Conservation (phyloP, 2,113 vertebrate genomes). For the Peromyscus leucopus region DNA sequence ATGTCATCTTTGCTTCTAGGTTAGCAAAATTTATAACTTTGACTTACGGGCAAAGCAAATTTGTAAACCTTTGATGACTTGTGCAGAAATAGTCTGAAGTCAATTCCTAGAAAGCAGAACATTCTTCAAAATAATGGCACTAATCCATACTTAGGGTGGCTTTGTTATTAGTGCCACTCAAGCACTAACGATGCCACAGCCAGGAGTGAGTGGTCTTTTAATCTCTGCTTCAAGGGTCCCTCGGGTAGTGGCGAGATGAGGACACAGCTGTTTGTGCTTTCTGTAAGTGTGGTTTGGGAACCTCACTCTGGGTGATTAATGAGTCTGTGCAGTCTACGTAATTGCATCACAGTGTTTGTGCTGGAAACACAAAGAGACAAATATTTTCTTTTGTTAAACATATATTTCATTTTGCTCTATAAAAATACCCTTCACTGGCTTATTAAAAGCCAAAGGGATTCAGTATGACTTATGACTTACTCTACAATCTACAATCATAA, state of each 20-base stretch:
- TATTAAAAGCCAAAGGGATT: conserved; percentile 35
- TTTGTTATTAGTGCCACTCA: conserved; percentile 55
- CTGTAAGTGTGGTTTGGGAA: conserved; percentile 19
- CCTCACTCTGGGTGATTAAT: conserved; percentile 57
- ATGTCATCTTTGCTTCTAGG: conserved; percentile 40
- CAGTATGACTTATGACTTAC: background rate
- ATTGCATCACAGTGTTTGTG: conserved; percentile 27
- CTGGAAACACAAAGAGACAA: conserved; percentile 45
- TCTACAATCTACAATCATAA: background rate
- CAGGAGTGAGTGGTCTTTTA: conserved; percentile 66
- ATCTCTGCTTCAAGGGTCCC: conserved; percentile 73
- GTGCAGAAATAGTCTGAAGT: conserved; percentile 40
- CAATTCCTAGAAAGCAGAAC: conserved; percentile 8
- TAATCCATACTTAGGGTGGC: background rate
- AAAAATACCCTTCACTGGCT: conserved; percentile 43
- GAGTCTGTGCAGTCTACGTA: background rate
- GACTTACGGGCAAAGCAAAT: conserved; percentile 28
- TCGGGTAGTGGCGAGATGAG: conserved; percentile 4
- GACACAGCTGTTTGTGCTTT: conserved; percentile 71
- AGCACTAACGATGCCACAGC: background rate
- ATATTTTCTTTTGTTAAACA: conserved; percentile 61
- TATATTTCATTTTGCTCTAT: background rate
- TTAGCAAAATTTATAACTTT: conserved; percentile 55
- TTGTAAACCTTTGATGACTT: conserved; percentile 41
- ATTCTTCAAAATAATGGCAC: conserved; percentile 51